Evolutionary conservation across 2,113 vertebrate species (phyloP), one percentile per base, ranked within the genome.

Genomic region (Fregetta grallaria): DNA sequence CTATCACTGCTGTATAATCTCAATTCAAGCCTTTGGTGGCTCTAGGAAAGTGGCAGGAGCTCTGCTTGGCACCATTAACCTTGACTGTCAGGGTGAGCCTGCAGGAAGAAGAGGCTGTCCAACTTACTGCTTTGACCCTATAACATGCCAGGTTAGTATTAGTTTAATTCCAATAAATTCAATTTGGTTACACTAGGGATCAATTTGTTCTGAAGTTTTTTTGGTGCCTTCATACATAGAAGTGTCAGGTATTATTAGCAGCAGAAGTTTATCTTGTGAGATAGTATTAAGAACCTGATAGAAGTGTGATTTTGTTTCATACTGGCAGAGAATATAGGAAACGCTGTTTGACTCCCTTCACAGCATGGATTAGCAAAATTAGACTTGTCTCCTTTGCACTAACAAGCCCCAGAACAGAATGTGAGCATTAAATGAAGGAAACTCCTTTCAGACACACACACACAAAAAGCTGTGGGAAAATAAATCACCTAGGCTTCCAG

Each of bases 221-320:
- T 87, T 71, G 11, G 53, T 90, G 76, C 9, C 5, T 85, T 95
- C 73, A n/a, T 75, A 89, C 58, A 55, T 9, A 44, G 77, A 94
- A 79, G 58, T 95, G 95, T 92, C 94, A 96, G 87, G 58, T 94
- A 91, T 77, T 95, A 92, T 95, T 95, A 97, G 63, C 88, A 91
- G 45, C 59, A 92, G 84, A 73, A 90, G 58, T 96, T 94, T 94
- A 91, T 97, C 95, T 95, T 97, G 77, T 6, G 62, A 92, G 91
- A 91, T 94, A 90, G 53, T 50, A 93, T 97, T 96, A 96, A 94
- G 89, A 85, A 78, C 72, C 67, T 80, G 91, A 96, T 88, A 94
- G 75, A 95, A 95, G 95, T 62, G 83, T 92, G 96, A 97, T 92
- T 96, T 94, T 93, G 76, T 95, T 88, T 96, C 90, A 68, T 94